These are phyloP conservation scores for Ctenosaura bakeri DNA, from an alignment of 2,797 vertebrate genomes.

Conservation along the genomic window DNA sequence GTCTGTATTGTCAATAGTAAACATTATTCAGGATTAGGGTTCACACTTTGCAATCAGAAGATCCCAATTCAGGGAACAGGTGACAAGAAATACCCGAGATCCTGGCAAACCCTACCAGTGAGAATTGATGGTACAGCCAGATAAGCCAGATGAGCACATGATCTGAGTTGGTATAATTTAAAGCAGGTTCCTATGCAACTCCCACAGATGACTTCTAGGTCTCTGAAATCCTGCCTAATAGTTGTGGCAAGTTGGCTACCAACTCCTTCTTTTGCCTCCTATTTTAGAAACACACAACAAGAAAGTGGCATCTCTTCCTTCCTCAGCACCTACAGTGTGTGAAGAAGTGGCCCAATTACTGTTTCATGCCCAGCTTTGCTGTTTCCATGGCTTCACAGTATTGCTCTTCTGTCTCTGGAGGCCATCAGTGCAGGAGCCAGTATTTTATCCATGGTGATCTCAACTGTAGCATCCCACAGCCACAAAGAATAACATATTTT, in stretches of 20 bases:
- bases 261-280: conserved; percentile 3
- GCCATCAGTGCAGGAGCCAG: conserved; percentile 88
- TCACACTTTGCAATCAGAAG: neutral
- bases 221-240: neutral
- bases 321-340: conserved; percentile 84
- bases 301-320: conserved; percentile 83
- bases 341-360: conserved; percentile 91
- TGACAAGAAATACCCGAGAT: neutral
- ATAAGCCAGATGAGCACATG: neutral
- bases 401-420: conserved; percentile 87
- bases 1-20: neutral
- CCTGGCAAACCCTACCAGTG: neutral
- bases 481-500: conserved; percentile 52
- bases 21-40: too few species aligned
- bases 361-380: conserved; percentile 88
- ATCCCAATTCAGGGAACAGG: neutral
- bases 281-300: conserved; percentile 57
- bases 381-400: conserved; percentile 93
- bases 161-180: neutral
- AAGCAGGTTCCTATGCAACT: neutral
- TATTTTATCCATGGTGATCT: conserved; percentile 86
- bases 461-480: conserved; percentile 55
- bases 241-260: neutral
- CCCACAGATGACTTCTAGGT: too few species aligned
- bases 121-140: neutral